These are phyloP conservation scores for Drosophila cardini DNA, from an alignment of 1,140 invertebrate genomes.

Conservation along the genomic window DNA sequence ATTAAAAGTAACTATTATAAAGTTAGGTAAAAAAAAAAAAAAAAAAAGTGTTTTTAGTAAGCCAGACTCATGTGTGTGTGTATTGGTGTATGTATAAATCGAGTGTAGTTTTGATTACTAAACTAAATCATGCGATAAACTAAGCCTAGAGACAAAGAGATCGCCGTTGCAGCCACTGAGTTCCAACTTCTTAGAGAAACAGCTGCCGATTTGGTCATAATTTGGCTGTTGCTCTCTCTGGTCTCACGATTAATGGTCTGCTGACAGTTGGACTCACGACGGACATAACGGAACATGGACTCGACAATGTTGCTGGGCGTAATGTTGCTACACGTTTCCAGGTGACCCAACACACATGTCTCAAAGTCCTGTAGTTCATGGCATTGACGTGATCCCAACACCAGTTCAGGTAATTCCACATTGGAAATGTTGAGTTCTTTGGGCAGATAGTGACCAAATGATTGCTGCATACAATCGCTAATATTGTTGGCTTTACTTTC, in stretches of 20 bases:
- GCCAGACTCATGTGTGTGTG: background rate
- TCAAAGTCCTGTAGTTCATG: conserved; percentile 87
- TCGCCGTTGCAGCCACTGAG: background rate
- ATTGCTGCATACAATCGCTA: conserved; percentile 87
- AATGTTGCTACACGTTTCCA: conserved; percentile 89
- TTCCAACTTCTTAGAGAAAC: background rate
- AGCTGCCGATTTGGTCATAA: background rate
- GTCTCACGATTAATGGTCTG: conserved; percentile 45
- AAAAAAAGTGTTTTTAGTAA: background rate
- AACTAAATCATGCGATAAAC: conserved; percentile 1
- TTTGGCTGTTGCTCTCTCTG: conserved; percentile 6
- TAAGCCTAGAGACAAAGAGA: background rate
- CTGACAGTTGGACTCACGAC: conserved; percentile 74
- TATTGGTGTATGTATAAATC: background rate
- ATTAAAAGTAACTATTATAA: too few species aligned
- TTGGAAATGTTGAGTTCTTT: conserved; percentile 43
- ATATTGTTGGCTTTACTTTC: conserved; percentile 87
- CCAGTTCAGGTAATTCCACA: conserved; percentile 58
- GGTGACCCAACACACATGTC: conserved; percentile 87
- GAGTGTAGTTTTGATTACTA: background rate
- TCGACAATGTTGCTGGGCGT: conserved; percentile 92
- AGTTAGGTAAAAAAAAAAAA: background rate
- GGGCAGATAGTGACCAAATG: conserved; percentile 85
- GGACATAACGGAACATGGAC: conserved; percentile 89
- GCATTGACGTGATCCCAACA: conserved; percentile 70